A percentile compares a stretch with the other conserved stretches of the same genome.
Evolutionary conservation across 2,797 vertebrate genomes (phyloP).

Genomic region (Oceanodroma leucorhoa): DNA sequence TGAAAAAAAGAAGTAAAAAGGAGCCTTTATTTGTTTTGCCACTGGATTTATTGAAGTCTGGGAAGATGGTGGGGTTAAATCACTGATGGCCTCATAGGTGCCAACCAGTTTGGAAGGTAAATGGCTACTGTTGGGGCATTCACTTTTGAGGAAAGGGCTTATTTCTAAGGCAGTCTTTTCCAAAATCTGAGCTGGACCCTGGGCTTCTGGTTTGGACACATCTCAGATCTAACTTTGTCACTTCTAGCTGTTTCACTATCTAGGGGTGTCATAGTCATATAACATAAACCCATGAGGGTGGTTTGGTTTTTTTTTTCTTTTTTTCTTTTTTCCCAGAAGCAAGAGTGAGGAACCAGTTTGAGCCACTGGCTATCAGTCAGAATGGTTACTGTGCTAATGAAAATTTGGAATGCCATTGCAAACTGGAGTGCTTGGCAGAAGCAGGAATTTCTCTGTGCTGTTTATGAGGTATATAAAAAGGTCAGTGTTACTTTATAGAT

Average conservation of each 20-base stretch:
- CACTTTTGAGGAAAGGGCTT: not conserved
- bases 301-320: not conserved
- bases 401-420: not conserved
- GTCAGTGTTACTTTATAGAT: slow-evolving; percentile 47
- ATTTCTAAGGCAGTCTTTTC: not conserved
- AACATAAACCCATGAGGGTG: not conserved
- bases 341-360: not conserved
- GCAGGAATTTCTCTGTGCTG: slow-evolving; percentile 24
- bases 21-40: not conserved
- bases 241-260: not conserved
- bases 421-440: slow-evolving; percentile 26
- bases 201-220: not conserved
- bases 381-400: slow-evolving; percentile 10
- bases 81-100: not conserved
- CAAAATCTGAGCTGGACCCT: not conserved
- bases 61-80: not conserved
- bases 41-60: not conserved
- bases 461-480: slow-evolving; percentile 45
- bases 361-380: not conserved
- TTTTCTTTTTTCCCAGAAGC: not conserved
- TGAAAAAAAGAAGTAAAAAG: not conserved
- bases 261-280: not conserved
- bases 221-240: not conserved
- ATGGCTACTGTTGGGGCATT: not conserved
- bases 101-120: not conserved